Percentiles rank a stretch among this genome's conserved stretches.
These are phyloP conservation scores for Brevimyrus niger DNA, from an alignment of 2,113 vertebrate species.

Conservation along the genomic window DNA sequence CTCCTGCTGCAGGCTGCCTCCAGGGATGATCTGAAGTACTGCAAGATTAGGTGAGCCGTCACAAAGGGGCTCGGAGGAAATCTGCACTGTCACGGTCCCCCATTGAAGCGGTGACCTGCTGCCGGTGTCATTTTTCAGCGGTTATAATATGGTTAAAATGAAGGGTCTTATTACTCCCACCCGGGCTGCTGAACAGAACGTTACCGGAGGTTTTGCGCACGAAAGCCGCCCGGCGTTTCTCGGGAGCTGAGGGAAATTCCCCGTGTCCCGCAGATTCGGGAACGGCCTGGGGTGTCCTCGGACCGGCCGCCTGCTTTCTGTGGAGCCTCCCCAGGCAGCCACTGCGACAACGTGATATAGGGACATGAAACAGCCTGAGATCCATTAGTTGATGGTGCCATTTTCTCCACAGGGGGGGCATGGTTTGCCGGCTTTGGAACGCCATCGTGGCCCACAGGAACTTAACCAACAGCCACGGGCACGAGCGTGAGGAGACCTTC, in stretches of 20 bases:
- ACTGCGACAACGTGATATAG: background rate
- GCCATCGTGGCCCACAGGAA: conserved; percentile 59
- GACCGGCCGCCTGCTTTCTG: background rate
- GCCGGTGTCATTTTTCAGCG: background rate
- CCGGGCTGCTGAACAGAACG: background rate
- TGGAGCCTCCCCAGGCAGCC: background rate
- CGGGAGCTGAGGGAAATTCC: background rate
- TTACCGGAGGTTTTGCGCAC: background rate
- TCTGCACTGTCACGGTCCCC: background rate
- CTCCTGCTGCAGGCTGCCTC: conserved; percentile 62
- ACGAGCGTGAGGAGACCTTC: conserved; percentile 45
- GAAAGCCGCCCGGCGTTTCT: background rate
- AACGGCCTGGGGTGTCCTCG: background rate
- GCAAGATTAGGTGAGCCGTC: conserved; percentile 58
- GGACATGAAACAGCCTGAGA: background rate
- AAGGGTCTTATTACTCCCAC: background rate
- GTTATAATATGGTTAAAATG: background rate
- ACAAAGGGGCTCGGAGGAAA: background rate
- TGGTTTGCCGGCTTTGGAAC: conserved; percentile 72
- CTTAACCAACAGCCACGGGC: conserved; percentile 28
- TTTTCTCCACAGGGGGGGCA: conserved; percentile 63
- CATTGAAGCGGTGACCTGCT: background rate
- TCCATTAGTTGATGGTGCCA: background rate
- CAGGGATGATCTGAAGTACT: conserved; percentile 74
- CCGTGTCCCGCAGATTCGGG: background rate